Conservation (phyloP, 2,888 invertebrate genomes). For the Blera fallax region DNA sequence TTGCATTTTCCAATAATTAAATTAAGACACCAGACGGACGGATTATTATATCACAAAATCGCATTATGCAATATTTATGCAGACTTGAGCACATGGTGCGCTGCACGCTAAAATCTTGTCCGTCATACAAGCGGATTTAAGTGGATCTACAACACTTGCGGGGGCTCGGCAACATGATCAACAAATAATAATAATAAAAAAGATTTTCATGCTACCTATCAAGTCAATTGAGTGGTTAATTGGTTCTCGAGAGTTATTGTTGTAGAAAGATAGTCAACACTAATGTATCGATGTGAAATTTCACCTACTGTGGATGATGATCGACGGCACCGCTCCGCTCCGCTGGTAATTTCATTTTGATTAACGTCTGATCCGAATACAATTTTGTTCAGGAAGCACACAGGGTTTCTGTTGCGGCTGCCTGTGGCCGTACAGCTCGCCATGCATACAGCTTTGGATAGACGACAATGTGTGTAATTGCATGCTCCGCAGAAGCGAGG, state of each 20-base stretch:
- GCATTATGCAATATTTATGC: slow-evolving; percentile 37
- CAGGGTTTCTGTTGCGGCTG: neutral
- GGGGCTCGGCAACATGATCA: neutral
- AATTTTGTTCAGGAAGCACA: slow-evolving; percentile 25
- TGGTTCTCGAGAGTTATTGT: slow-evolving; percentile 20
- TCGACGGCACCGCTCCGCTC: neutral
- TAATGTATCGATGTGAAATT: slow-evolving; percentile 1
- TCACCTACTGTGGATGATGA: slow-evolving; percentile 38
- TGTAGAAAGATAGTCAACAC: neutral
- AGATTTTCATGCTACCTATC: slow-evolving; percentile 15
- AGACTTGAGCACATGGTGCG: slow-evolving; percentile 11
- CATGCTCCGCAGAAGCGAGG: neutral
- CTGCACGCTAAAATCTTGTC: neutral
- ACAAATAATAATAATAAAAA: slow-evolving; percentile 42
- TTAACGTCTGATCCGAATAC: neutral
- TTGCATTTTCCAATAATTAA: slow-evolving; percentile 37
- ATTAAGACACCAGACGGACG: slow-evolving; percentile 30
- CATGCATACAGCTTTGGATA: neutral
- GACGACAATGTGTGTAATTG: neutral
- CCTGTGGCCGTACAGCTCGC: neutral
- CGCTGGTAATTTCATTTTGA: neutral
- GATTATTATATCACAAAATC: slow-evolving; percentile 48
- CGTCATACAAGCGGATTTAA: neutral
- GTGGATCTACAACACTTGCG: neutral
- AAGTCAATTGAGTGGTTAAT: slow-evolving; percentile 51